These are phyloP conservation scores for Blastobasis adustella DNA, from an alignment of 2,888 invertebrate species.

Conservation along the genomic window DNA sequence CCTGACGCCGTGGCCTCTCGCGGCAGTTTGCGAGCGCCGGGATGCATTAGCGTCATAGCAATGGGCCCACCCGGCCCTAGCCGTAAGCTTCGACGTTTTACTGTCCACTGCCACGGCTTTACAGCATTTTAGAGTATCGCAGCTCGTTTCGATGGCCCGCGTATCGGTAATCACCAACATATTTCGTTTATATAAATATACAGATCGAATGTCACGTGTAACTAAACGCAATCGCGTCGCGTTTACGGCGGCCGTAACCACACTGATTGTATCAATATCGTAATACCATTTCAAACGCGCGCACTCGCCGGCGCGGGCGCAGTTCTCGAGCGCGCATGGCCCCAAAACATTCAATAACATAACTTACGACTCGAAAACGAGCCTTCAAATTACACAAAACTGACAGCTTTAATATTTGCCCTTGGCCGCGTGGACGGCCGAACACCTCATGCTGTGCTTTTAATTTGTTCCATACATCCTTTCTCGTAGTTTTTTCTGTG, in stretches of 20 bases:
- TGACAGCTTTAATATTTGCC: slow-evolving; percentile 73
- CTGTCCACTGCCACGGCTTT: slow-evolving; percentile 31
- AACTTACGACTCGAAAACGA: slow-evolving; percentile 64
- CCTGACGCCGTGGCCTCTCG: slow-evolving; percentile 5
- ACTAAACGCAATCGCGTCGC: slow-evolving; percentile 26
- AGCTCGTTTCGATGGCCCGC: slow-evolving; percentile 35
- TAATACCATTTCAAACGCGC: slow-evolving; percentile 25
- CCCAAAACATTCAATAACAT: slow-evolving; percentile 67
- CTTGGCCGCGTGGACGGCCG: slow-evolving; percentile 39
- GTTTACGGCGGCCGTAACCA: slow-evolving; percentile 39
- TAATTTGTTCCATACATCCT: slow-evolving; percentile 72
- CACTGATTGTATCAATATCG: slow-evolving; percentile 42
- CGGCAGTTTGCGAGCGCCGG: no score
- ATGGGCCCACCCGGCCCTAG: slow-evolving; percentile 31
- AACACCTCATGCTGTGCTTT: slow-evolving; percentile 69
- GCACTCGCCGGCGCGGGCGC: background rate
- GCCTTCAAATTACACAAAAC: slow-evolving; percentile 68
- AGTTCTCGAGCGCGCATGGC: slow-evolving; percentile 43
- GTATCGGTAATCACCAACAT: slow-evolving; percentile 29
- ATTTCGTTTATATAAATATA: slow-evolving; percentile 25
- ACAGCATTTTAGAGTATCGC: slow-evolving; percentile 39
- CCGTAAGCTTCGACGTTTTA: slow-evolving; percentile 39
- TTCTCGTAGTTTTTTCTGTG: slow-evolving; percentile 62
- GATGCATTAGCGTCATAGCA: slow-evolving; percentile 41
- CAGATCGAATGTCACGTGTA: slow-evolving; percentile 29